Percentiles rank a stretch among this genome's conserved stretches.
These are phyloP conservation scores for Oligia fasciuncula DNA, from an alignment of 2,888 invertebrate species.

Conservation along the genomic window DNA sequence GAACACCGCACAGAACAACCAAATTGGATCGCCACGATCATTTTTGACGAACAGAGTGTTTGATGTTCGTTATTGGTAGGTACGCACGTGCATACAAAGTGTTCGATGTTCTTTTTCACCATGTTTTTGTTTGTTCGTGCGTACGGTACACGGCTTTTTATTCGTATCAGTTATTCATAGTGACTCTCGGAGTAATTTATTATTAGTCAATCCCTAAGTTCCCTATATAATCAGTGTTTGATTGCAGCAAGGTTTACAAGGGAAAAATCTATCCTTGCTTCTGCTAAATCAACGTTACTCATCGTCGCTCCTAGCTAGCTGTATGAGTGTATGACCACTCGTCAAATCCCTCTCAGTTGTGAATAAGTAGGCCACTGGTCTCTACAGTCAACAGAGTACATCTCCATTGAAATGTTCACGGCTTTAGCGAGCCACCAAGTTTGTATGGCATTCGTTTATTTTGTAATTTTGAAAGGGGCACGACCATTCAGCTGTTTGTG, in stretches of 20 bases:
- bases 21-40: too few relatives aligned
- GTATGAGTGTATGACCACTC: neutral
- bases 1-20: too few relatives aligned
- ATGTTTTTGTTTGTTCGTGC: too few relatives aligned
- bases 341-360: conserved; percentile 7
- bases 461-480: conserved; percentile 34
- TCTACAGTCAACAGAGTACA: conserved; percentile 26
- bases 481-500: conserved; percentile 33
- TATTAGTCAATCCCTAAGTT: neutral
- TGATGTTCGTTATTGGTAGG: too few relatives aligned
- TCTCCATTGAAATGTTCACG: conserved; percentile 31
- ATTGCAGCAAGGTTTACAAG: neutral
- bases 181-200: neutral
- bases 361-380: conserved; percentile 42
- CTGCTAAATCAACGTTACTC: neutral
- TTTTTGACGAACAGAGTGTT: too few relatives aligned
- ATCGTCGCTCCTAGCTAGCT: neutral
- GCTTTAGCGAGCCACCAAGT: conserved; percentile 26
- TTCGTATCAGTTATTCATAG: neutral
- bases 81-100: too few relatives aligned
- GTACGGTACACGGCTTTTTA: neutral
- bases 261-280: neutral
- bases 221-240: neutral
- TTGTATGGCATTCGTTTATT: conserved; percentile 28
- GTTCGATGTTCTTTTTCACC: too few relatives aligned